A percentile compares a stretch with the other conserved stretches of the same genome.
Evolutionary conservation across 2,113 vertebrate species (phyloP).

Genomic region (Canis aureus): DNA sequence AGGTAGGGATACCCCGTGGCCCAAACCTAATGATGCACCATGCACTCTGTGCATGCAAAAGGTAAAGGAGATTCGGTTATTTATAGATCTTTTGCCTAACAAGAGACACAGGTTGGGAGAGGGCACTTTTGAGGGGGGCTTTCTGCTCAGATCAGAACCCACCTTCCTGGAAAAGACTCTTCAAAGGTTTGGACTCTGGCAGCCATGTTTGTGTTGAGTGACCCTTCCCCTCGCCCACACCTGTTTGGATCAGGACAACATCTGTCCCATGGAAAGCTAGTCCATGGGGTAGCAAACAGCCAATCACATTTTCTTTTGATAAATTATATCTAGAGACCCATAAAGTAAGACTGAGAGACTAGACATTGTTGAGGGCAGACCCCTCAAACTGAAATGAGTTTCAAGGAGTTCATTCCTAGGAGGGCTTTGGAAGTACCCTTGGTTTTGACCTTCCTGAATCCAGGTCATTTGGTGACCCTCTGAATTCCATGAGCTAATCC

Average conservation of each 20-base stretch:
- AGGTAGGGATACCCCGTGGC: not conserved
- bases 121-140: not conserved
- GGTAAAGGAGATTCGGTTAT: not conserved
- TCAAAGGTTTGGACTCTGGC: accelerated
- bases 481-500: not conserved
- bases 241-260: not conserved
- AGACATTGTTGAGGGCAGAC: not conserved
- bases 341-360: not conserved
- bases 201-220: accelerated
- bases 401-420: not conserved
- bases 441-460: not conserved
- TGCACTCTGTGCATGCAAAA: not conserved
- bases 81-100: too few species aligned
- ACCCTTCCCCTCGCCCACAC: not conserved
- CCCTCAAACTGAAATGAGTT: not conserved
- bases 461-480: not conserved
- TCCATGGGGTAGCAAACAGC: not conserved
- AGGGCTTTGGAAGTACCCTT: not conserved
- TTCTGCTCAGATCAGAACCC: not conserved
- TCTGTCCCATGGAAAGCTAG: not conserved
- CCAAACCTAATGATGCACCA: too few species aligned
- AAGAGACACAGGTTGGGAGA: not conserved
- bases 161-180: not conserved
- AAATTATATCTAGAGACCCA: not conserved
- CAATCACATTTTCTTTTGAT: not conserved